Base-by-base conservation (phyloP, 2,888 invertebrate species). In the Gandaritis pyraliata region DNA sequence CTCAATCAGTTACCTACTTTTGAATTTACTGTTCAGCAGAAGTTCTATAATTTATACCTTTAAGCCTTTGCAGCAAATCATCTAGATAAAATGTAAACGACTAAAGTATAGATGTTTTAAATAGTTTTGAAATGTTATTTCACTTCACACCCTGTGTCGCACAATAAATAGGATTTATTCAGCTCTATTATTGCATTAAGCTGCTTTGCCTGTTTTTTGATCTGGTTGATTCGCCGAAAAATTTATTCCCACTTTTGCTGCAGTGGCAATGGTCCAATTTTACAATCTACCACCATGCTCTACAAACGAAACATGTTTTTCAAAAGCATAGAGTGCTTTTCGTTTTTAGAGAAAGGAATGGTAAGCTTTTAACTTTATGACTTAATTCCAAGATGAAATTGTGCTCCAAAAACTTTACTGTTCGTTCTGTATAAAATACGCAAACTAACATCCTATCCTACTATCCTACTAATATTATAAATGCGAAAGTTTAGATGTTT, bases 241-340 rank as follows among this genome's bases (percentile, higher is more conserved):
- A 86, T 89, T 88, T 89, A 88, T 90, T 82, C 81, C 88, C 86
- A 90, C 88, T 90, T 90, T 90, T 89, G 87, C 90, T 89, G 88
- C 86, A 85, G 85, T 90, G 91, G 91, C 91, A 89, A 76, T 81
- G 80, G 80, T 87, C 91, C 90, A 90, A 90, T 86, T 86, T 78
- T 72, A 83, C 82, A 86, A 87, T 87, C 85, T 84, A 85, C 83
- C 77, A 78, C 75, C 76, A 75, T 83, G 84, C 82, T 86, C 80
- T 85, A 84, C 83, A 85, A 83, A 78, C 82, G 81, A 85, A 83
- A 83, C 83, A 86, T 81, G 84, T 84, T 87, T 33, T 85, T 83
- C 80, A 83, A 87, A 86, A 83, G 78, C 75, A 80, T 16, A 16
- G 43, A 16, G 33, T 33, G 43, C 81, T 77, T 76, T 76, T 74